Evolutionary conservation across 1,140 invertebrate genomes (phyloP), one percentile per base, ranked within the genome.

Genomic region (Brachionus asplanchnoidis): DNA sequence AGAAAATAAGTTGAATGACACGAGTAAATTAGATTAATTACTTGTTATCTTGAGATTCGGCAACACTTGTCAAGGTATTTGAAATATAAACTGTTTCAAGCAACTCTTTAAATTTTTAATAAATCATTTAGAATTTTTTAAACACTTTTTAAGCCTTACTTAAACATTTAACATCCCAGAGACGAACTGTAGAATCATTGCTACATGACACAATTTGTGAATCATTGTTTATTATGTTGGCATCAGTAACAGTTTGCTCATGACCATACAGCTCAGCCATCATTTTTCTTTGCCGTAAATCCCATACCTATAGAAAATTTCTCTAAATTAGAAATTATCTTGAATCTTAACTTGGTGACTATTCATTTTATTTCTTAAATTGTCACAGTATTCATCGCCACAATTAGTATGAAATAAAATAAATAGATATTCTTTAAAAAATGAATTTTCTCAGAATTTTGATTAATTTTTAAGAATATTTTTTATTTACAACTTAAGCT

Each of bases 171-270:
- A 84, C 6, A 73, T 84, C 53, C 82, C 82, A 84, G 17, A 84
- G n/a, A 84, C 60, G 60, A 23, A 68, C 82, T n/a, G 60, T 68
- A 9, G 60, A 68, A 36, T 84, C 82, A 70, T 84, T 84, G 46
- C 82, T 84, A 53, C 82, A 84, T 12, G 82, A 84, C 3, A 70
- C n/a, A 12, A 84, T 84, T 44, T 40, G n/a, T 14, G 42, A 50
- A 23, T 68, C 82, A 36, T 68, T 84, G 11, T 84, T 56, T 20
- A 84, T 68, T 12, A 84, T 56, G 20, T 36, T 36, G 3, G 44
- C 82, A 60, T 66, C 23, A 2, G 60, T 84, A 11, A 84, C 82
- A 26, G 60, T 70, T 84, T 68, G 60, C 20, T 68, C 40, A 36
- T 84, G 82, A 36, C 82, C 82, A 53, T 42, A 84, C 1, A 84